Percentiles rank a stretch among this genome's conserved stretches.
Conservation (phyloP, 1,140 invertebrate species). For the Nasonia giraulti region DNA sequence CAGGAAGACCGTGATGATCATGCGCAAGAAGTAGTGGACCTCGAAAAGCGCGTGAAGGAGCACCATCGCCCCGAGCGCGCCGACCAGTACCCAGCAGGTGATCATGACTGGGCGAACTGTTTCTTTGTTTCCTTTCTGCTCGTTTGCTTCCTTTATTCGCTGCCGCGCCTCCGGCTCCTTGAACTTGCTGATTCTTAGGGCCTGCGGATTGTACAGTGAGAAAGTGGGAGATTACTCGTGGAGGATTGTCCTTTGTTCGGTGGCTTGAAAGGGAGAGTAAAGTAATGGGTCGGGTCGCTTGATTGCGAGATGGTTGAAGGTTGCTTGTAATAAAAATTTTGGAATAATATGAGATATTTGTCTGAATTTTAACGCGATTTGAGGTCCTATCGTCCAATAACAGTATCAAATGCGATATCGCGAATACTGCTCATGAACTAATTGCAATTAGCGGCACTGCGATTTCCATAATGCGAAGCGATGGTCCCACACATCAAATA, state of each 20-base stretch:
- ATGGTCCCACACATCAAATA: not conserved
- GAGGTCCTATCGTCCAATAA: too few relatives aligned
- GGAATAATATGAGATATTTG: too few relatives aligned
- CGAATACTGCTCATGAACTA: too few relatives aligned
- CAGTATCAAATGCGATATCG: too few relatives aligned
- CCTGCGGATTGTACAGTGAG: not conserved
- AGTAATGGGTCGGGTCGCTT: too few relatives aligned
- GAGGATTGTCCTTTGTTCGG: too few relatives aligned
- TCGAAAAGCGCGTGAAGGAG: slow-evolving; percentile 78
- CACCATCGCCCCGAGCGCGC: slow-evolving; percentile 72
- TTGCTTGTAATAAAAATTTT: too few relatives aligned
- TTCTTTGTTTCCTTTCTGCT: slow-evolving; percentile 9
- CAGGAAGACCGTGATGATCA: slow-evolving; percentile 77
- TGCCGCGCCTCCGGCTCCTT: not conserved
- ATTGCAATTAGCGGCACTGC: not conserved
- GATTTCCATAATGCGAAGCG: not conserved
- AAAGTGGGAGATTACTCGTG: not conserved
- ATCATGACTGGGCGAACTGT: slow-evolving; percentile 26
- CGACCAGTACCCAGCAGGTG: slow-evolving; percentile 72
- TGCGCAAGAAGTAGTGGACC: slow-evolving; percentile 81
- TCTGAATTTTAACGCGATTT: too few relatives aligned
- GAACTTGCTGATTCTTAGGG: not conserved
- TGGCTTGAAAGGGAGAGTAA: too few relatives aligned
- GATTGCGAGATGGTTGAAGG: too few relatives aligned
- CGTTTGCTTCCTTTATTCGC: not conserved